Conservation (phyloP, 2,888 invertebrate species). For the Rhabditoides inermis region DNA sequence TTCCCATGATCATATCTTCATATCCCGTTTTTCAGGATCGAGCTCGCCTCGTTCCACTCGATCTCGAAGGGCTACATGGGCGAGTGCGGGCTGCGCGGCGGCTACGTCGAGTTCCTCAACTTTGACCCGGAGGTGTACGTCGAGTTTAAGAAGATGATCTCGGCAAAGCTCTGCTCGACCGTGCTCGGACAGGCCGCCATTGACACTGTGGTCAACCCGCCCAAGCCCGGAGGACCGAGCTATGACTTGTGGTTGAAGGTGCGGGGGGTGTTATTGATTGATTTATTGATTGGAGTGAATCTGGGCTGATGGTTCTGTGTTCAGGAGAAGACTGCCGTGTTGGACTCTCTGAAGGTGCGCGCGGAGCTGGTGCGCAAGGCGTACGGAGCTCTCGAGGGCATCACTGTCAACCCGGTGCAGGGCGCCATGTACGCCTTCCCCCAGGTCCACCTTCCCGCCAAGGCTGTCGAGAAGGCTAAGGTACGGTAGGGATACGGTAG, state of each 20-base stretch:
- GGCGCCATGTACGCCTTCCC: slow-evolving; percentile 99
- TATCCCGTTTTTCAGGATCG: slow-evolving; percentile 58
- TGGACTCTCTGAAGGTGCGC: slow-evolving; percentile 65
- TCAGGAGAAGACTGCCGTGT: no score
- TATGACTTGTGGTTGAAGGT: slow-evolving; percentile 66
- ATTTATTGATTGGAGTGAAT: no score
- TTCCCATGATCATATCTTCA: not conserved
- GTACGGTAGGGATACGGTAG: slow-evolving; percentile 36
- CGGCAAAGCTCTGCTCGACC: slow-evolving; percentile 85
- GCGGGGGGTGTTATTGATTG: no score
- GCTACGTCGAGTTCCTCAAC: slow-evolving; percentile 83
- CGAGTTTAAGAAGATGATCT: slow-evolving; percentile 76
- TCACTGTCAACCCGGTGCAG: slow-evolving; percentile 67
- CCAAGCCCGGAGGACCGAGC: slow-evolving; percentile 74
- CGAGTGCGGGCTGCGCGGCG: slow-evolving; percentile 61
- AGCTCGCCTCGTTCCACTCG: slow-evolving; percentile 92
- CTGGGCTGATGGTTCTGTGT: no score
- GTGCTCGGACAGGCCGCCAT: slow-evolving; percentile 80
- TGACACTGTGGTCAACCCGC: slow-evolving; percentile 82
- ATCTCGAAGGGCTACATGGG: slow-evolving; percentile 75
- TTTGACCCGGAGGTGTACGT: slow-evolving; percentile 67
- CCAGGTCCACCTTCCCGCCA: slow-evolving; percentile 69
- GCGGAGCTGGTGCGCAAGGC: slow-evolving; percentile 76
- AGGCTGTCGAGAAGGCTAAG: slow-evolving; percentile 75
- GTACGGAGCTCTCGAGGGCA: slow-evolving; percentile 78